Percentiles rank a stretch among this genome's conserved stretches.
These are phyloP conservation scores for Ammodytes marinus DNA, from an alignment of 2,113 vertebrate genomes.

Conservation along the genomic window DNA sequence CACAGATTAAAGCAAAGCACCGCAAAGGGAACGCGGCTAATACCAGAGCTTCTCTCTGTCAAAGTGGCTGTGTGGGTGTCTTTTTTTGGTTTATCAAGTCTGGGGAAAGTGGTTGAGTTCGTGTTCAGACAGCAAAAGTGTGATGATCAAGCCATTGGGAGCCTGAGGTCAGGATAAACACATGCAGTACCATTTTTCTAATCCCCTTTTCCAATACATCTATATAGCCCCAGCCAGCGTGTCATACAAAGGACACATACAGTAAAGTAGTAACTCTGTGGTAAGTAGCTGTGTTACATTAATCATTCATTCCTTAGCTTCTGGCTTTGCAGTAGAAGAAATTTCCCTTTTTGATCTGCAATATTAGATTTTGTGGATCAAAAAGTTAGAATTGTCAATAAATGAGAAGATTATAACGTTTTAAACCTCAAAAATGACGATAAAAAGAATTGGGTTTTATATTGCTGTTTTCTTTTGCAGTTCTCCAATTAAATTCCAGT, in stretches of 20 bases:
- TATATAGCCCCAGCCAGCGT: not conserved
- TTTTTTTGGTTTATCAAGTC: conserved; percentile 45
- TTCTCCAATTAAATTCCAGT: conserved; percentile 7
- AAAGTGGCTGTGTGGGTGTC: conserved; percentile 59
- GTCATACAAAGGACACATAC: not conserved
- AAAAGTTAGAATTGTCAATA: not conserved
- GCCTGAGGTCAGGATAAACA: conserved; percentile 26
- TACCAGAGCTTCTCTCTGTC: conserved; percentile 49
- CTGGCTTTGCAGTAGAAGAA: too few species aligned
- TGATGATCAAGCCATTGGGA: conserved; percentile 7
- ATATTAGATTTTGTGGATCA: not conserved
- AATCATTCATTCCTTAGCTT: not conserved
- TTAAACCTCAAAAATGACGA: not conserved
- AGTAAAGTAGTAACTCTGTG: not conserved
- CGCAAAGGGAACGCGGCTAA: conserved; percentile 43
- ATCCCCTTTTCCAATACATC: conserved; percentile 4
- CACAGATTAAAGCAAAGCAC: conserved; percentile 51
- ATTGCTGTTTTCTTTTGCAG: not conserved
- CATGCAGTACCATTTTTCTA: conserved; percentile 10
- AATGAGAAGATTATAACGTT: not conserved
- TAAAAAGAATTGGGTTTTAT: not conserved
- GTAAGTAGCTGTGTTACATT: not conserved
- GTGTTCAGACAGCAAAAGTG: conserved; percentile 47
- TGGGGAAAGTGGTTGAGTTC: conserved; percentile 49
- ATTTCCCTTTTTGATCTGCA: too few species aligned